phyloP scores from a whole-genome alignment of 2,888 invertebrate genomes.

The Syritta pipiens region DNA sequence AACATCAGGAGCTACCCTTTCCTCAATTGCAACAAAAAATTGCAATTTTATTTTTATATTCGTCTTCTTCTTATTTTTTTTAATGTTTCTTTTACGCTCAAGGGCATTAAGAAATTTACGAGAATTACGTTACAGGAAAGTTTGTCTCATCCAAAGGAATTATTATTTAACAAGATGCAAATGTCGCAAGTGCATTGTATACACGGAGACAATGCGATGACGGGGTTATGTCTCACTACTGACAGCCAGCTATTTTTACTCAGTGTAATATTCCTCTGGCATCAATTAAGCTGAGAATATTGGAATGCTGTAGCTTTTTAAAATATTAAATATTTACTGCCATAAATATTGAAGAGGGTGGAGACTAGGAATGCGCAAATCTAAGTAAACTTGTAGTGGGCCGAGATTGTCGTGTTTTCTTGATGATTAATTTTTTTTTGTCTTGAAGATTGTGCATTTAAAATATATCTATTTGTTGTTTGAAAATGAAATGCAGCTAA shows the following conservation, averaged over 20 bases:
- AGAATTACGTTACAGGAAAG: slow-evolving; percentile 29
- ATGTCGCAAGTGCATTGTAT: slow-evolving; percentile 13
- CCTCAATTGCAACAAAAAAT: not conserved
- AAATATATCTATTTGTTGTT: too few species aligned
- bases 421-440: too few species aligned
- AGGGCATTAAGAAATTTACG: slow-evolving; percentile 32
- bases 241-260: slow-evolving; percentile 20
- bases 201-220: slow-evolving; percentile 1
- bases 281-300: not conserved
- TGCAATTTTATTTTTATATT: slow-evolving; percentile 16
- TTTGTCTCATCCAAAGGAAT: slow-evolving; percentile 20
- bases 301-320: slow-evolving; percentile 4
- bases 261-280: not conserved
- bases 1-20: slow-evolving; percentile 1
- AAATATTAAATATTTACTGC: slow-evolving; percentile 11
- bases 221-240: not conserved
- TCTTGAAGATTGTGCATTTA: too few species aligned
- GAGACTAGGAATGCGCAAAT: not conserved
- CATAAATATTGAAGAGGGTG: not conserved
- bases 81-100: slow-evolving; percentile 1
- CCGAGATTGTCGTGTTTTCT: too few species aligned
- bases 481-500: too few species aligned
- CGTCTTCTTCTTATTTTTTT: not conserved
- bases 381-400: too few species aligned
- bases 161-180: slow-evolving; percentile 33